Base-by-base conservation (phyloP, 2,113 vertebrate species). In the Phrynosoma blainvillii region DNA sequence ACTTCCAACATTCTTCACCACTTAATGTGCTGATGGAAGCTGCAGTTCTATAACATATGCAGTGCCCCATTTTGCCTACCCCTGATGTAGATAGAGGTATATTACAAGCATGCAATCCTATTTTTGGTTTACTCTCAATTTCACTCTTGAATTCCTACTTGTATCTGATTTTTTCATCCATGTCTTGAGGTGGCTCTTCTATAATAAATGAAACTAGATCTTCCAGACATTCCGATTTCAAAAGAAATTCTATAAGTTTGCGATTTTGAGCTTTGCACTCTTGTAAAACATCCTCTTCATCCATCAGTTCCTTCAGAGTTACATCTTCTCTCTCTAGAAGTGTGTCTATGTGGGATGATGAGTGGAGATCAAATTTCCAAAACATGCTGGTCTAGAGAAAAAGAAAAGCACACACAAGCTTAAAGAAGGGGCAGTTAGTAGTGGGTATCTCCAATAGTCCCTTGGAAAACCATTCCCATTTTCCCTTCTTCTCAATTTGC, bases 281-380 rank as follows among this genome's bases (percentile, higher is more conserved):
- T 94, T 99, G 99, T 84, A 99, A 96, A 93, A 99, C 98, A 62
- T 99, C 99, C 85, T 99, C 99, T 96, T 99, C 99, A 81, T 99
- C 99, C 99, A 99, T 99, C 85, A 99, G 92, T 90, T 99, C 99
- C 77, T 98, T 98, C 93, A 99, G 96, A 0, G 98, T 99, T 92
- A 99, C 98, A 97, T 99, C 98, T 96, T 99, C 99, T 96, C 98
- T 98, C 90, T 99, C 99, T 88, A 99, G 97, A 92, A 99, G 98
- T 0, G 98, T 99, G 97, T 99, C 99, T 94, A 99, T 99, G 96
- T 99, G 99, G 82, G 99, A 99, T 95, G 99, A 99, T 74, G 99
- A 99, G 95, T 99, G 99, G 89, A 99, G 98, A 96, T 99, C 99
- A 96, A 99, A 99, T 97, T 99, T 99, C 99, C 99, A 99, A 98